Conservation (phyloP, 1,140 invertebrate species). For the Calycopis cecrops region DNA sequence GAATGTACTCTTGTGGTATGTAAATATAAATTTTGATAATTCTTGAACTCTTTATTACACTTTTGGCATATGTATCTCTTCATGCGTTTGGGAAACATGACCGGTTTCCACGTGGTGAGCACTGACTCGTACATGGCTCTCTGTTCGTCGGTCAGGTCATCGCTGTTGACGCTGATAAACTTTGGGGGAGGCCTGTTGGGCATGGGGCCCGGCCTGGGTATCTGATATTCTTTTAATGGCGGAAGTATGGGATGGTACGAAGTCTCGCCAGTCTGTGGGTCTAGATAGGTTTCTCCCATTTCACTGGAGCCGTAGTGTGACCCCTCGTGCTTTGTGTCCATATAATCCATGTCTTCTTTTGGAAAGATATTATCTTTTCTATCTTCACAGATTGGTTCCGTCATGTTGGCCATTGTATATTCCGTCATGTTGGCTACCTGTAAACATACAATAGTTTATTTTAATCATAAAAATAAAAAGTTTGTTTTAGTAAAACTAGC, state of each 20-base stretch:
- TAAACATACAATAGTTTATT: not conserved
- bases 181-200: slow-evolving; percentile 38
- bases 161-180: slow-evolving; percentile 53
- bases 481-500: no score
- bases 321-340: slow-evolving; percentile 16
- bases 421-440: not conserved
- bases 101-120: slow-evolving; percentile 58
- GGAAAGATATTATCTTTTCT: not conserved
- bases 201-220: slow-evolving; percentile 26
- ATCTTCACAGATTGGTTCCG: not conserved
- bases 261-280: not conserved
- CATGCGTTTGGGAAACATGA: slow-evolving; percentile 49
- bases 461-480: no score
- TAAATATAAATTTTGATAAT: slow-evolving; percentile 62
- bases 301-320: slow-evolving; percentile 8
- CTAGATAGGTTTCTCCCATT: not conserved
- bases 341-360: not conserved
- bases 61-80: slow-evolving; percentile 60
- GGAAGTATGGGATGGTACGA: not conserved
- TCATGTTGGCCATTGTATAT: not conserved
- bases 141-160: slow-evolving; percentile 50
- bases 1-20: slow-evolving; percentile 63
- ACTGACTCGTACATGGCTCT: slow-evolving; percentile 63
- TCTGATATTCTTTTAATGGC: slow-evolving; percentile 13
- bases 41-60: slow-evolving; percentile 66